Percentiles rank a stretch among this genome's conserved stretches.
These are phyloP conservation scores for Pocota personata DNA, from an alignment of 2,888 invertebrate genomes.

Conservation along the genomic window DNA sequence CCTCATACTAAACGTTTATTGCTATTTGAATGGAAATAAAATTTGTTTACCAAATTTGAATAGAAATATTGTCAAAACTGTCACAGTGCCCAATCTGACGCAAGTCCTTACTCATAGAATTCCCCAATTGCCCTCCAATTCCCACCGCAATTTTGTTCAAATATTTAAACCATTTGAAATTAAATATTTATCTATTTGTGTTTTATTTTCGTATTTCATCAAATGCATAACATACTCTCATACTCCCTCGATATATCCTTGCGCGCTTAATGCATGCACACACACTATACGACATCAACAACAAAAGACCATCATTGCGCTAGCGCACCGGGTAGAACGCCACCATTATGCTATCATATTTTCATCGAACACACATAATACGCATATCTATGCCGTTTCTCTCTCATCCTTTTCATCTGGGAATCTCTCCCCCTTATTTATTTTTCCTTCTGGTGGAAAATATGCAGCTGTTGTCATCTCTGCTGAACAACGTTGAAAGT, in stretches of 20 bases:
- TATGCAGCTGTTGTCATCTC: conserved; percentile 71
- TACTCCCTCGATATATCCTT: conserved; percentile 31
- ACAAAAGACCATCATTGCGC: conserved; percentile 51
- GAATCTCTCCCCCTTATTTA: conserved; percentile 64
- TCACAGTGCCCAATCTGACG: background rate
- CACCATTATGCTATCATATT: conserved; percentile 65
- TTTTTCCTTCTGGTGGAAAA: conserved; percentile 57
- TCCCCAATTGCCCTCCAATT: background rate
- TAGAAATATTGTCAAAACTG: no score
- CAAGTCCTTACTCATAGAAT: background rate
- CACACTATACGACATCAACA: background rate
- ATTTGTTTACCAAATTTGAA: background rate
- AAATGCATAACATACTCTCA: background rate
- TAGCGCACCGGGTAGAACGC: conserved; percentile 56
- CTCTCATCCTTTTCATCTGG: conserved; percentile 61
- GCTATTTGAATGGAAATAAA: background rate
- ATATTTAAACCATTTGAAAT: conserved; percentile 26
- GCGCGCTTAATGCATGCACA: conserved; percentile 4
- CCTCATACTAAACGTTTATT: no score
- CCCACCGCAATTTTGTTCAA: conserved; percentile 20
- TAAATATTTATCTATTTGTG: conserved; percentile 35
- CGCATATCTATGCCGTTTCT: background rate
- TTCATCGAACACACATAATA: conserved; percentile 43
- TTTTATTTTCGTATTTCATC: background rate
- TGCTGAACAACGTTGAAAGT: conserved; percentile 43